Conservation (phyloP, 2,797 vertebrate genomes). For the Anabas testudineus region DNA sequence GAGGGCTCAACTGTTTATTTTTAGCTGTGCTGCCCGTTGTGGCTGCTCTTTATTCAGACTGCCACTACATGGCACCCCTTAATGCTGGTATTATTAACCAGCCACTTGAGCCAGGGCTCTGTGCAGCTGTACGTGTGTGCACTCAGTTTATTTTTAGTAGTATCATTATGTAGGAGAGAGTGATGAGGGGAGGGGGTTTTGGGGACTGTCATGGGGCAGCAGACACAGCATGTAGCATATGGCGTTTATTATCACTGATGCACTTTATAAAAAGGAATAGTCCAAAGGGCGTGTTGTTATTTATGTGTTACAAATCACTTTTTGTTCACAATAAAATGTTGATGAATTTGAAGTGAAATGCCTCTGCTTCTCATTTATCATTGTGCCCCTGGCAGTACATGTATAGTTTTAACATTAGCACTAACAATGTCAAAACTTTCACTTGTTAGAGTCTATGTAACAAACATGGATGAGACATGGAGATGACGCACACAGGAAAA, state of each 20-base stretch:
- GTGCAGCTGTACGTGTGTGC: slow-evolving; percentile 23
- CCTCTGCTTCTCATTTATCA: neutral
- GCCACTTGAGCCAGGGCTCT: slow-evolving; percentile 45
- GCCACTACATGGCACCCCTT: slow-evolving; percentile 28
- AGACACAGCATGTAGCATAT: slow-evolving; percentile 63
- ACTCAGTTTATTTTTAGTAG: slow-evolving; percentile 26
- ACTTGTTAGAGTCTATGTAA: neutral
- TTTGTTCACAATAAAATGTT: slow-evolving; percentile 76
- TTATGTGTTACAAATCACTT: slow-evolving; percentile 71
- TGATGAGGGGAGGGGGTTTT: slow-evolving; percentile 9
- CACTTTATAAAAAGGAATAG: slow-evolving; percentile 77
- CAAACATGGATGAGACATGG: too few relatives aligned
- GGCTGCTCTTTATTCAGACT: slow-evolving; percentile 35
- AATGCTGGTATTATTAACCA: slow-evolving; percentile 44
- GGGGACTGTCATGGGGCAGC: slow-evolving; percentile 14
- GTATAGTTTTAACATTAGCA: neutral
- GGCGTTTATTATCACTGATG: slow-evolving; percentile 64
- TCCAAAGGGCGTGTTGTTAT: slow-evolving; percentile 69
- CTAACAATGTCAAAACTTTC: neutral
- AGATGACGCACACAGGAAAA: slow-evolving; percentile 28
- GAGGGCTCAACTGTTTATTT: slow-evolving; percentile 66
- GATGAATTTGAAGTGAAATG: slow-evolving; percentile 32
- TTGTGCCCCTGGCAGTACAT: neutral
- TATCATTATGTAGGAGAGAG: slow-evolving; percentile 41
- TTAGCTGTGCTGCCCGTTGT: slow-evolving; percentile 54